Conservation (phyloP, 2,113 vertebrate genomes). For the Propithecus coquereli region DNA sequence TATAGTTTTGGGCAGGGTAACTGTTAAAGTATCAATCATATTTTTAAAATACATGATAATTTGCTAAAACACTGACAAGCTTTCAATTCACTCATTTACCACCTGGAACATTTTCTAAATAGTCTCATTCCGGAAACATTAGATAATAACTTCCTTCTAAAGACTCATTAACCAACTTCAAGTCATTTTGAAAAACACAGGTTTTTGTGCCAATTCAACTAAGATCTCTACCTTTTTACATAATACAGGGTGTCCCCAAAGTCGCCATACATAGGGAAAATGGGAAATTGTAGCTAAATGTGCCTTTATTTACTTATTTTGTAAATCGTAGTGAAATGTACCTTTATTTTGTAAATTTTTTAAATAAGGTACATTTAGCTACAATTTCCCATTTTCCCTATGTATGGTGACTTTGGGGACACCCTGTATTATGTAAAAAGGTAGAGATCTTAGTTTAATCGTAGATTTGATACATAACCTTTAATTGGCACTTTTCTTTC, state of each 20-base stretch:
- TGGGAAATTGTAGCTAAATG: too few relatives aligned
- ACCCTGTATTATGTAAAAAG: too few relatives aligned
- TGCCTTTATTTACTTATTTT: too few relatives aligned
- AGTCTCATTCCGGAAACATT: background rate
- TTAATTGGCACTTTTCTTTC: background rate
- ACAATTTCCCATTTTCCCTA: too few relatives aligned
- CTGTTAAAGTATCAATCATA: background rate
- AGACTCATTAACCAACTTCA: background rate
- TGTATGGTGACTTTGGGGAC: too few relatives aligned
- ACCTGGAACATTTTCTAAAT: background rate
- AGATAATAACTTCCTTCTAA: slow-evolving; percentile 23
- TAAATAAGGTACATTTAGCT: too few relatives aligned
- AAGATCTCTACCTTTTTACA: background rate
- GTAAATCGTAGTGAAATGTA: too few relatives aligned
- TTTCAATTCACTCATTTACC: background rate
- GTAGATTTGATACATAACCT: background rate
- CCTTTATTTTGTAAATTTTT: too few relatives aligned
- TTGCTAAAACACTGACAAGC: background rate
- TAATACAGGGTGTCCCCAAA: background rate
- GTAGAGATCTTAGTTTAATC: too few relatives aligned
- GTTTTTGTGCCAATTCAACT: background rate
- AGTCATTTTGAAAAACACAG: background rate
- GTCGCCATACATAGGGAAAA: too few relatives aligned
- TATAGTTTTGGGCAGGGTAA: background rate
- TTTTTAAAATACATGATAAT: slow-evolving; percentile 15